phyloP scores from a whole-genome alignment of 2,797 vertebrate genomes.

The Lagocephalus sceleratus region DNA sequence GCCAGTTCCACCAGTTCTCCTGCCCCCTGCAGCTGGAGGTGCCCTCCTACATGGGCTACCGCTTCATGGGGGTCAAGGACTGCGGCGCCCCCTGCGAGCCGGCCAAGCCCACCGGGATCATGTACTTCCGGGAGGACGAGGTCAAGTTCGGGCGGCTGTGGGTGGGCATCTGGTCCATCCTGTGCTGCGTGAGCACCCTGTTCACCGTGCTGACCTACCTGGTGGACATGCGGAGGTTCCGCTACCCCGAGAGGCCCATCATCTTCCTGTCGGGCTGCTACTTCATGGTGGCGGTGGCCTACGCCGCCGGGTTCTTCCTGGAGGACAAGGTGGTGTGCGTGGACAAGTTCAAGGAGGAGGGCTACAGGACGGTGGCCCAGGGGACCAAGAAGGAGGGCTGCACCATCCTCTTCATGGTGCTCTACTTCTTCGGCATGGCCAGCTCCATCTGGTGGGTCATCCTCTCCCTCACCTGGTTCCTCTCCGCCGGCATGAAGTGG shows the following conservation, averaged over 20 bases:
- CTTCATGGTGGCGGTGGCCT: constrained; percentile 96
- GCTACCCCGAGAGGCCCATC: constrained; percentile 95
- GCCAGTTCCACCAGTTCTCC: constrained; percentile 77
- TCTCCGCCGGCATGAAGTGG: constrained; percentile 98
- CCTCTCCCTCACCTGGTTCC: constrained; percentile 96
- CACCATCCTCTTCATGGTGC: constrained; percentile 98
- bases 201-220: constrained; percentile 96
- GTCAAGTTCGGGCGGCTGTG: constrained; percentile 92
- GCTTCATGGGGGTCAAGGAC: constrained; percentile 91
- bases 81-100: constrained; percentile 95
- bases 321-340: constrained; percentile 93
- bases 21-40: constrained; percentile 92
- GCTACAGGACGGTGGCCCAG: constrained; percentile 92
- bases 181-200: constrained; percentile 93
- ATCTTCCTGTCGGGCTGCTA: constrained; percentile 97
- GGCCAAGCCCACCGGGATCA: constrained; percentile 85
- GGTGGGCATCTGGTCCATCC: constrained; percentile 95
- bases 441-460: constrained; percentile 98
- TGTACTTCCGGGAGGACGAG: constrained; percentile 96
- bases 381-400: constrained; percentile 98
- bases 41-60: constrained; percentile 90
- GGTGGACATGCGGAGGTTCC: constrained; percentile 94
- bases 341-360: constrained; percentile 89
- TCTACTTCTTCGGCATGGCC: constrained; percentile 96
- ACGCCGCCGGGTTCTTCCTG: constrained; percentile 90